Evolutionary conservation across 2,113 vertebrate species (phyloP).

Genomic region (Panurus biarmicus): DNA sequence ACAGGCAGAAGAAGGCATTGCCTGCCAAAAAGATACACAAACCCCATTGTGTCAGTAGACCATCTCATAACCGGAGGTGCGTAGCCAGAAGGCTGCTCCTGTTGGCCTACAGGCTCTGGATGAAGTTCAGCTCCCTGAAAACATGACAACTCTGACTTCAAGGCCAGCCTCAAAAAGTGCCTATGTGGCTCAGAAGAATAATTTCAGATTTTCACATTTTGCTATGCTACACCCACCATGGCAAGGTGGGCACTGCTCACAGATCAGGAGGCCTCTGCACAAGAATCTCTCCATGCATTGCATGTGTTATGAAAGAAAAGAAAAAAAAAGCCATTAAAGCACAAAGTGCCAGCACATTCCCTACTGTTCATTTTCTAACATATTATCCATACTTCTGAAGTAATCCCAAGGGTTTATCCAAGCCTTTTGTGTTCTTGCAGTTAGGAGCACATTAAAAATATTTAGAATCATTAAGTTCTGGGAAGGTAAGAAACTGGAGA

Average conservation of each 20-base stretch:
- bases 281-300: not conserved
- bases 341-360: not conserved
- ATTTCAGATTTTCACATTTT: not conserved
- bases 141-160: not conserved
- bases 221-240: fast-evolving
- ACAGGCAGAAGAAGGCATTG: not conserved
- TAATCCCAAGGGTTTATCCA: not conserved
- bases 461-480: not conserved
- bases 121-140: not conserved
- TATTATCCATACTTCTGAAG: not conserved
- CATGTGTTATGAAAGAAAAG: not conserved
- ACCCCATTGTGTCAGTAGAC: not conserved
- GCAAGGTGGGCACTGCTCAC: not conserved
- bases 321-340: not conserved
- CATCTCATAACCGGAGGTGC: not conserved
- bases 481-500: no score
- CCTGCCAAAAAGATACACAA: slow-evolving; percentile 12
- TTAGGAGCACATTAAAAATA: not conserved
- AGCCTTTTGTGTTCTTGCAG: not conserved
- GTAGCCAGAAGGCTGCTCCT: not conserved
- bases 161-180: not conserved
- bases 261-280: not conserved
- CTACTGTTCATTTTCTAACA: not conserved
- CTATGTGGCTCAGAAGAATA: not conserved
- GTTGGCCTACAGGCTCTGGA: not conserved